Evolutionary conservation across 2,888 invertebrate genomes (phyloP).

Genomic region (Isoperla grammatica): DNA sequence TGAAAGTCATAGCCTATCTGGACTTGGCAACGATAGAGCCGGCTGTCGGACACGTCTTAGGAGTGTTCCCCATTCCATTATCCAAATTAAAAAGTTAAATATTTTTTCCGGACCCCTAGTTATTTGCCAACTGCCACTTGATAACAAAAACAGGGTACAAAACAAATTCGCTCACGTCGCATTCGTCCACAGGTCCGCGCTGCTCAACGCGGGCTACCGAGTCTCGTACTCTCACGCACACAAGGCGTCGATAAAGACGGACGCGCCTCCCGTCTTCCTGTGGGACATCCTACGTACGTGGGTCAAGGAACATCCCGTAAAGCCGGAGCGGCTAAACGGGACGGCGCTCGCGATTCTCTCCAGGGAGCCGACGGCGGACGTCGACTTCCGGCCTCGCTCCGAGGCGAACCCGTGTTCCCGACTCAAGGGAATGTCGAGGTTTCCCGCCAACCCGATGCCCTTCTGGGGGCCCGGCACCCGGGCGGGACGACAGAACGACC

Average conservation of each 20-base stretch:
- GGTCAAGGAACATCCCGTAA: slow-evolving; percentile 63
- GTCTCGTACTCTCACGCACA: slow-evolving; percentile 91
- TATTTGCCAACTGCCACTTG: too few species aligned
- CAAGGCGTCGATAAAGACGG: slow-evolving; percentile 84
- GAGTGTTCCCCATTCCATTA: too few species aligned
- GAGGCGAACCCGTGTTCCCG: slow-evolving; percentile 79
- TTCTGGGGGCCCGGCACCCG: slow-evolving; percentile 90
- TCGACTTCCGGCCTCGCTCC: slow-evolving; percentile 53
- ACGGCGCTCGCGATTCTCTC: slow-evolving; percentile 48
- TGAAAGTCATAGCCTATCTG: too few species aligned
- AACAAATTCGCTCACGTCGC: too few species aligned
- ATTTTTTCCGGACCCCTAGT: too few species aligned
- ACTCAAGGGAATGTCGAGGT: slow-evolving; percentile 64
- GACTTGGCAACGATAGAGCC: too few species aligned
- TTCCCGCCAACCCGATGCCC: slow-evolving; percentile 79
- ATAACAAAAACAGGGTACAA: too few species aligned
- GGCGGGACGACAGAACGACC: slow-evolving; percentile 48
- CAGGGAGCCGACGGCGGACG: slow-evolving; percentile 45
- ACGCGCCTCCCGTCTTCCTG: slow-evolving; percentile 76
- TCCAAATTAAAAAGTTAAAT: too few species aligned
- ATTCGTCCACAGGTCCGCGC: slow-evolving; percentile 90
- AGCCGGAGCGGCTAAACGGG: slow-evolving; percentile 52
- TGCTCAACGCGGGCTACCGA: slow-evolving; percentile 81
- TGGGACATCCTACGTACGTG: slow-evolving; percentile 91
- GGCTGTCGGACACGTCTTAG: too few species aligned